Evolutionary conservation across 2,113 vertebrate genomes (phyloP), one percentile per base, ranked within the genome.

Genomic region (Archilochus colubris): DNA sequence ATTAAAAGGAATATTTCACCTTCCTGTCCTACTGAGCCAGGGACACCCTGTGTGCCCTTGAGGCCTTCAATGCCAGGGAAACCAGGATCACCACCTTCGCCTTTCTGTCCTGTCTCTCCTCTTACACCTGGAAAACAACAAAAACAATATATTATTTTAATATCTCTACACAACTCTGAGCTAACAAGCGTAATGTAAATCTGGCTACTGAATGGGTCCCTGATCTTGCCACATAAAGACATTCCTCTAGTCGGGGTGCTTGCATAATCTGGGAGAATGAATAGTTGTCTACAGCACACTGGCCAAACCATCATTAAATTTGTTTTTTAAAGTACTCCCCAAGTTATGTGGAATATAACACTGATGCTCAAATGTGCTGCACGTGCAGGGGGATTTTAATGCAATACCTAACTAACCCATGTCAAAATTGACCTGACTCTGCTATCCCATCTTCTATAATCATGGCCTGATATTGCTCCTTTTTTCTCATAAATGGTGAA

Each of bases 61-160:
- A 94, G 73, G 50, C 99, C 99, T 25, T 97, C 94, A 66, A 99
- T 98, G 24, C 99, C 99, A 61, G 97, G 91, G 89, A 98, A 98
- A 82, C 99, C 99, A 53, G 97, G 7, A 46, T 98, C 97, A 25
- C 99, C 99, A 2, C 55, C 91, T 28, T 96, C 82, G 1, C 98
- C 98, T 85, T 97, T 98, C 82, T 96, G 96, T 80, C 98, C 98
- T 22, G 53, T 9, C 33, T 73, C 51, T 74, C 98, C 98, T 91
- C 96, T 97, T 25, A 76, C 30, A 40, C 98, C 98, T 98, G 92
- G 30, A 97, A 75, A 89, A 94, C 13, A 31, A 97, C 33, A 86
- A 85, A 95, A 31, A 3, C 38, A 40, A 12, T 36, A 44, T 9
- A n/a, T 70, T 73, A 3, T 68, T 91, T 93, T 55, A 88, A 48